Conservation (phyloP, 2,797 vertebrate genomes). For the Miichthys miiuy region DNA sequence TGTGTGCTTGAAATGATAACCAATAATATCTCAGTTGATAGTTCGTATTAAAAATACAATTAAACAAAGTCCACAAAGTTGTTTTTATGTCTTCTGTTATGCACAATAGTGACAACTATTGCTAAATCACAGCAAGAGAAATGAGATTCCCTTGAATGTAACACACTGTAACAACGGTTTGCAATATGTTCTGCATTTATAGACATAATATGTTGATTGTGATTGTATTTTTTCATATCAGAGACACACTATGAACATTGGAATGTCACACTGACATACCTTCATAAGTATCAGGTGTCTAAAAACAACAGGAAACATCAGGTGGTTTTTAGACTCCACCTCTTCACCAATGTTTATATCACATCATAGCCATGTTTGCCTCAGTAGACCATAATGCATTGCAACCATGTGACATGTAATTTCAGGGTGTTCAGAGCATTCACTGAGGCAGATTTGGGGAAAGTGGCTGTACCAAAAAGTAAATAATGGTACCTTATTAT, state of each 20-base stretch:
- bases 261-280: not conserved
- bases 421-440: not conserved
- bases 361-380: not conserved
- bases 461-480: not conserved
- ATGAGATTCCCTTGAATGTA: not conserved
- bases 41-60: not conserved
- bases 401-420: slow-evolving; percentile 5
- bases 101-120: not conserved
- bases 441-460: not conserved
- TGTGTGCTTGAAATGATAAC: too few relatives aligned
- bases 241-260: not conserved
- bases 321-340: not conserved
- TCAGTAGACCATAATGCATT: slow-evolving; percentile 18
- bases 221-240: not conserved
- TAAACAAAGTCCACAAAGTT: not conserved
- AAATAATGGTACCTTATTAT: not conserved
- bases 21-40: not conserved
- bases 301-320: not conserved
- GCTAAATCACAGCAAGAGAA: not conserved
- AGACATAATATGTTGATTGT: not conserved
- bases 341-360: not conserved
- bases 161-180: not conserved
- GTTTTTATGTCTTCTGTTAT: slow-evolving; percentile 1
- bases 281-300: not conserved
- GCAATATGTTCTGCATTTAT: not conserved